These are phyloP conservation scores for Apoda limacodes DNA, from an alignment of 2,888 invertebrate genomes.

Conservation along the genomic window DNA sequence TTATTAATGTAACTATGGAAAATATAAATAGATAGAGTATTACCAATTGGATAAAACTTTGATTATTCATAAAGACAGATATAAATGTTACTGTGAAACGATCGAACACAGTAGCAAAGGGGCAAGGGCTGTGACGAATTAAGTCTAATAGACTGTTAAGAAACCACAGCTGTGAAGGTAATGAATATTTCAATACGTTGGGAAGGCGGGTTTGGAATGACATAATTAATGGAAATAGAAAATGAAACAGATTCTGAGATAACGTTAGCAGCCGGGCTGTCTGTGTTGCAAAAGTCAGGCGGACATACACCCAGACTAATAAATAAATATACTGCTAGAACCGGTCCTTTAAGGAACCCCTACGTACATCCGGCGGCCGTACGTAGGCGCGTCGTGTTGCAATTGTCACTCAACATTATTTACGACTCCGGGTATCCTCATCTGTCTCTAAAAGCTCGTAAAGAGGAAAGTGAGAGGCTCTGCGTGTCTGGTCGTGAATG, in stretches of 20 bases:
- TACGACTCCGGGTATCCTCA: conserved; percentile 41
- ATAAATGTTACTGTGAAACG: conserved; percentile 40
- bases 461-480: conserved; percentile 35
- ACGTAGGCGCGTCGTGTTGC: conserved; percentile 50
- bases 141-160: conserved; percentile 50
- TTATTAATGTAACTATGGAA: conserved; percentile 7
- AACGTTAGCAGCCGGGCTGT: conserved; percentile 55
- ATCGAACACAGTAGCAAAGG: conserved; percentile 33
- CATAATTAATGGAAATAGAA: conserved; percentile 63
- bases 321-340: conserved; percentile 41
- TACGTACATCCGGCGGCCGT: conserved; percentile 62
- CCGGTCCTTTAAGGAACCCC: conserved; percentile 58
- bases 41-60: conserved; percentile 30
- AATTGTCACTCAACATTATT: conserved; percentile 55
- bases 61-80: conserved; percentile 37
- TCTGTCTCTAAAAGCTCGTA: conserved; percentile 29
- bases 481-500: conserved; percentile 36
- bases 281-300: conserved; percentile 56
- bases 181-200: conserved; percentile 47
- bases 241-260: conserved; percentile 57
- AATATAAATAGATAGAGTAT: conserved; percentile 16
- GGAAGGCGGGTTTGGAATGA: conserved; percentile 36
- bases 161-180: conserved; percentile 48
- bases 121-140: conserved; percentile 44
- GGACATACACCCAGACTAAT: conserved; percentile 25